Evolutionary conservation across 2,113 vertebrate genomes (phyloP), one percentile per base, ranked within the genome.

Genomic region (Scomber japonicus): DNA sequence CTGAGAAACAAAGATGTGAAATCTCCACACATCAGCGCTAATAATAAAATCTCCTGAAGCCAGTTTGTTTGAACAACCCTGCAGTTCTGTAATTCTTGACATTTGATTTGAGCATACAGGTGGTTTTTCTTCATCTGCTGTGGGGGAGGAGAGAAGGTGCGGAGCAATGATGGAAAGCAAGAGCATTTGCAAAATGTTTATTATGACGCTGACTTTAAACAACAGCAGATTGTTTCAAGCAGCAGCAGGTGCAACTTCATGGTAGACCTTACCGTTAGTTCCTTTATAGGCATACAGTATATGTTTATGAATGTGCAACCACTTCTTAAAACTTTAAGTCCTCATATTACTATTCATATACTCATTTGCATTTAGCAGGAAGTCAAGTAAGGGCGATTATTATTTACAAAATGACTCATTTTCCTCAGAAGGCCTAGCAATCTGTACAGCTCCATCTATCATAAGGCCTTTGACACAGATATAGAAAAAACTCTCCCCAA

Each of bases 71-170:
- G 66, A 82, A 77, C 59, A 81, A 54, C 49, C 17, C n/a, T 0
- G 4, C 44, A 46, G 69, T 80, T 83, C 74, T 84, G 73, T 75
- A 81, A 84, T 65, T 80, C 53, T 27, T 89, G 90, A 89, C 81
- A 89, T 91, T 83, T 83, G 59, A 80, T 90, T 71, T 75, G 21
- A 89, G 62, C 54, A 6, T 59, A 40, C 48, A n/a, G 63, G 60
- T 73, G 11, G 30, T 78, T 84, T 87, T 77, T 80, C 61, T 80
- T 71, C 50, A 31, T 78, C 85, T 64, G 30, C 50, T 60, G 16
- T 44, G 13, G 27, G 49, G 57, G 62, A 59, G 60, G 57, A 30
- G 35, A 46, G 57, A 35, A 15, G 17, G 46, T 46, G 54, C 27
- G 19, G 56, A 70, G 44, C 17, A 55, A 35, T 5, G 70, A 77